phyloP scores from a whole-genome alignment of 2,888 invertebrate genomes.

The Caenorhabditis parvicauda region DNA sequence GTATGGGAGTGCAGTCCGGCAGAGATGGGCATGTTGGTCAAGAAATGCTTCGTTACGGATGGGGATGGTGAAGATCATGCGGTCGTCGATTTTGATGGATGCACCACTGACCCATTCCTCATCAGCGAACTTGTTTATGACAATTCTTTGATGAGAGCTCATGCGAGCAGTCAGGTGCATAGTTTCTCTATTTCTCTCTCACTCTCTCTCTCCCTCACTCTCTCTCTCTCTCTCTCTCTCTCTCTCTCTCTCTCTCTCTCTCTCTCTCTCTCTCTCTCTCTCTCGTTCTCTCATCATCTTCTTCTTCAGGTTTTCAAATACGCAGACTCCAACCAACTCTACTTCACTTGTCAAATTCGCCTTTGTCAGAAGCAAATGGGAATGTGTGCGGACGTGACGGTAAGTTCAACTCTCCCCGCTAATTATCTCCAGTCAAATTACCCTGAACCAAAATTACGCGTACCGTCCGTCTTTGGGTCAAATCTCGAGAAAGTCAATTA shows the following conservation, averaged over 20 bases:
- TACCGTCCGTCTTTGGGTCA: background rate
- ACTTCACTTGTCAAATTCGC: slow-evolving; percentile 61
- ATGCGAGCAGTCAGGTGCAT: slow-evolving; percentile 51
- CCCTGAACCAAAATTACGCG: too few relatives aligned
- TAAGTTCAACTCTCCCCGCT: slow-evolving; percentile 21
- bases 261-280: background rate
- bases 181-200: background rate
- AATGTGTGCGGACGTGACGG: slow-evolving; percentile 59
- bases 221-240: background rate
- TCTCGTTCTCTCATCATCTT: too few relatives aligned
- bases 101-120: slow-evolving; percentile 52
- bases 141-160: slow-evolving; percentile 53
- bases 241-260: background rate
- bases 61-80: slow-evolving; percentile 60
- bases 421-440: too few relatives aligned
- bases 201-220: background rate
- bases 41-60: slow-evolving; percentile 60
- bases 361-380: slow-evolving; percentile 62
- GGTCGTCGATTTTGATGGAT: slow-evolving; percentile 56
- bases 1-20: slow-evolving; percentile 59
- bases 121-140: slow-evolving; percentile 55
- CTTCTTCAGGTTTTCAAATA: slow-evolving; percentile 55
- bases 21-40: slow-evolving; percentile 61
- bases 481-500: background rate
- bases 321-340: slow-evolving; percentile 61